These are phyloP conservation scores for Cheilosia vulpina DNA, from an alignment of 2,888 invertebrate species.

Conservation along the genomic window DNA sequence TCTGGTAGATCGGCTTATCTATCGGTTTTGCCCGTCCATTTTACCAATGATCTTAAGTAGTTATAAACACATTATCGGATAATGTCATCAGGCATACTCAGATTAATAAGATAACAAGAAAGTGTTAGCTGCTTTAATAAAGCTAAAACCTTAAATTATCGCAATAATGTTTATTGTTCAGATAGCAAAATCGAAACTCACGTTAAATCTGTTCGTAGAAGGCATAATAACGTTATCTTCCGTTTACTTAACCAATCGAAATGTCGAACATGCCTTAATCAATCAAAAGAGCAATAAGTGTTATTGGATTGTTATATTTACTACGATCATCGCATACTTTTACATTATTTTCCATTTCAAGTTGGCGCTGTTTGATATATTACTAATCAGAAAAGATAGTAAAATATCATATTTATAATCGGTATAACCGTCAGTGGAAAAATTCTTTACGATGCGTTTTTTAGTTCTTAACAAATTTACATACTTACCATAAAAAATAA, in stretches of 20 bases:
- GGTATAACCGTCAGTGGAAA: slow-evolving; percentile 2
- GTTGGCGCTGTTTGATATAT: no score
- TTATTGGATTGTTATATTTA: slow-evolving; percentile 16
- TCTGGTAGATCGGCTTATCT: background rate
- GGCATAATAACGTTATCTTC: slow-evolving; percentile 30
- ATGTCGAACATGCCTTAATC: slow-evolving; percentile 16
- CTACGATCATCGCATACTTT: background rate
- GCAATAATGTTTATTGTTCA: slow-evolving; percentile 34
- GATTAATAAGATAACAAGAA: slow-evolving; percentile 47
- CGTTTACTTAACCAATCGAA: slow-evolving; percentile 35
- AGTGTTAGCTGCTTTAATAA: slow-evolving; percentile 27
- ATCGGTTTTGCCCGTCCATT: background rate
- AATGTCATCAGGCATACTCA: slow-evolving; percentile 27
- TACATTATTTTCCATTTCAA: no score
- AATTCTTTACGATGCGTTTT: background rate
- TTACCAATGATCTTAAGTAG: background rate
- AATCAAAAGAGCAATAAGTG: slow-evolving; percentile 24
- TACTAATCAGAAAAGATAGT: no score
- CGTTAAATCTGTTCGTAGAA: slow-evolving; percentile 40
- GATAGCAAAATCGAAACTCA: slow-evolving; percentile 36
- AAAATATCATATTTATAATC: background rate
- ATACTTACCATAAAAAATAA: no score
- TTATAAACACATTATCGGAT: slow-evolving; percentile 15
- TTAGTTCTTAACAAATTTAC: no score
- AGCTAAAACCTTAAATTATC: slow-evolving; percentile 29